phyloP scores from a whole-genome alignment of 1,140 invertebrate genomes.

The Pseudomyrmex pallidus region DNA sequence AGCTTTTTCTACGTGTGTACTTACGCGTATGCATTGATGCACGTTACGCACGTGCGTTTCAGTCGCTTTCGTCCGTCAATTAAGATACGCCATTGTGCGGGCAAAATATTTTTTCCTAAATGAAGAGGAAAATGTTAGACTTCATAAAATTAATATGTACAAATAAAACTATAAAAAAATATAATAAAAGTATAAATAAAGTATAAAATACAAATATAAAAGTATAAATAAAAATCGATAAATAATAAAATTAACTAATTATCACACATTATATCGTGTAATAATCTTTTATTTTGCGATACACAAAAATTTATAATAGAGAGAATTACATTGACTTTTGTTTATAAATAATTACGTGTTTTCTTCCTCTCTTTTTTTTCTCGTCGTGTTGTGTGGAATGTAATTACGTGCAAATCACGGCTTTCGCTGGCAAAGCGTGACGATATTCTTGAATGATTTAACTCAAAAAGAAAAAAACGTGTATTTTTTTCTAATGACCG shows the following conservation, averaged over 20 bases:
- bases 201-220: neutral
- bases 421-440: neutral
- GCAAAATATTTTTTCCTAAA: slow-evolving; percentile 1
- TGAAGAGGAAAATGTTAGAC: neutral
- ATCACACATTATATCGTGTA: too few species aligned
- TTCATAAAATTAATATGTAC: too few species aligned
- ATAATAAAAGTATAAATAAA: neutral
- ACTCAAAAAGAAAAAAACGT: neutral
- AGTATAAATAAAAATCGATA: neutral
- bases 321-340: too few species aligned
- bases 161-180: too few species aligned
- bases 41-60: slow-evolving; percentile 25
- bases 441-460: neutral
- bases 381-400: neutral
- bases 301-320: neutral
- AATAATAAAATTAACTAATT: too few species aligned
- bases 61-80: slow-evolving; percentile 46
- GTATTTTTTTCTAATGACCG: neutral
- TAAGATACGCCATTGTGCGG: neutral
- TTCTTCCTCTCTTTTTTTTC: neutral
- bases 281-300: neutral
- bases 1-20: slow-evolving; percentile 55
- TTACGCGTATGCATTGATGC: neutral
- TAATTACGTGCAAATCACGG: neutral
- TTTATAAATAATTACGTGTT: neutral